Evolutionary conservation across 2,113 vertebrate species (phyloP).

Genomic region (Leucosticte australis): DNA sequence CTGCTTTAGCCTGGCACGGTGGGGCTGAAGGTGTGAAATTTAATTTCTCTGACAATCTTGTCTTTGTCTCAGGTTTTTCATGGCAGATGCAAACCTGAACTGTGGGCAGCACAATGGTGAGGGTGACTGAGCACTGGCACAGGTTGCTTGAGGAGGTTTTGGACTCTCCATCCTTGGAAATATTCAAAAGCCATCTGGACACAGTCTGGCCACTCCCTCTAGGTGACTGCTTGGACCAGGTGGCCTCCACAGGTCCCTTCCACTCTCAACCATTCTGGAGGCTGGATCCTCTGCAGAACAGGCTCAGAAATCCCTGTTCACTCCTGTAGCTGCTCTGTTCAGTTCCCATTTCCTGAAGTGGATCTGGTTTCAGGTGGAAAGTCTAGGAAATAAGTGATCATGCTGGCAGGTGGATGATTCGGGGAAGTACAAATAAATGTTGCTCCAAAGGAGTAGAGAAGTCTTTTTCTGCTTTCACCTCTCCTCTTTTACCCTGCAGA

Average conservation of each 20-base stretch:
- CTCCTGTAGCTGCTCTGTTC: neutral
- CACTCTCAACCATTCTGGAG: neutral
- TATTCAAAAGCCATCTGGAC: neutral
- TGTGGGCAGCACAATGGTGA: rapidly evolving
- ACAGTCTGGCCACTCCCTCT: neutral
- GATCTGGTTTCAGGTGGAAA: neutral
- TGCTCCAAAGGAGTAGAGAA: neutral
- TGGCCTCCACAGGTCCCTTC: neutral
- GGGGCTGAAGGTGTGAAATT: neutral
- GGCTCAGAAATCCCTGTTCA: neutral
- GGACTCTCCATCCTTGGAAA: neutral
- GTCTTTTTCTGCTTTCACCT: neutral
- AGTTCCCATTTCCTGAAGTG: neutral
- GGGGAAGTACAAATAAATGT: neutral
- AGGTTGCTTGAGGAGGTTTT: neutral
- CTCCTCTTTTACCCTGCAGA: neutral
- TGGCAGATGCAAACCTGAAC: neutral
- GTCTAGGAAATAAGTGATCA: neutral
- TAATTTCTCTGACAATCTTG: neutral
- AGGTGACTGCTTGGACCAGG: neutral
- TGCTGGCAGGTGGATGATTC: neutral
- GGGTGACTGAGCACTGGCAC: neutral
- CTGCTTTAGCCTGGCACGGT: neutral
- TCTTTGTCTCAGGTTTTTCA: neutral
- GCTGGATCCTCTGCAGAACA: neutral